A percentile compares a stretch with the other conserved stretches of the same genome.
These are phyloP conservation scores for Xestia sexstrigata DNA, from an alignment of 2,888 invertebrate species.

Conservation along the genomic window DNA sequence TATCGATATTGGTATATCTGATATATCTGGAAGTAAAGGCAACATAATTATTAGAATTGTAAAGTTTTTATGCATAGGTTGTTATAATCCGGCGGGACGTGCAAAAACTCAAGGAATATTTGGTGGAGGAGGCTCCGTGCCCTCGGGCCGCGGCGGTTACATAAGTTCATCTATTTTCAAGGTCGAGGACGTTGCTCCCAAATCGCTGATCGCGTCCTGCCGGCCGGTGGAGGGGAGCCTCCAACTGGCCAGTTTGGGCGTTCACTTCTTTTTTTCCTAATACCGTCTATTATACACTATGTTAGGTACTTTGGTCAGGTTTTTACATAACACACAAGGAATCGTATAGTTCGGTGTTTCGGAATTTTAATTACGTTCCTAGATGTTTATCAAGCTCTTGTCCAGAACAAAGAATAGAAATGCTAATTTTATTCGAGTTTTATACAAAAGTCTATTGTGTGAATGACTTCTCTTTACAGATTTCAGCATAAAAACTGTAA, in stretches of 20 bases:
- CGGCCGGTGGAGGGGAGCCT: conserved; percentile 79
- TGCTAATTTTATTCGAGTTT: conserved; percentile 60
- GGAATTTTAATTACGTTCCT: conserved; percentile 65
- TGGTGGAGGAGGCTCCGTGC: conserved; percentile 85
- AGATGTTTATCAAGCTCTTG: conserved; percentile 55
- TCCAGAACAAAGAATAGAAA: conserved; percentile 60
- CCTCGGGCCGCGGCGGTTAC: conserved; percentile 86
- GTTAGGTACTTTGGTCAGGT: conserved; percentile 62
- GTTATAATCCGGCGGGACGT: conserved; percentile 80
- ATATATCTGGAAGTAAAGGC: conserved; percentile 22
- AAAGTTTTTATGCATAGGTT: conserved; percentile 68
- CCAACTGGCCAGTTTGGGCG: conserved; percentile 84
- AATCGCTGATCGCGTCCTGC: conserved; percentile 89
- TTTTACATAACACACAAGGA: conserved; percentile 65
- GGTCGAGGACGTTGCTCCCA: conserved; percentile 90
- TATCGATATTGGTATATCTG: too few species aligned
- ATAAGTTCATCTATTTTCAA: conserved; percentile 90
- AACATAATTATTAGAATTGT: conserved; percentile 40
- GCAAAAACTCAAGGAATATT: conserved; percentile 88
- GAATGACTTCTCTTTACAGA: conserved; percentile 45
- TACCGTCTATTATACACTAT: conserved; percentile 71
- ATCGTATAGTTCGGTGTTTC: conserved; percentile 53
- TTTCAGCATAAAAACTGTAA: conserved; percentile 60
- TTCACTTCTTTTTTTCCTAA: conserved; percentile 84
- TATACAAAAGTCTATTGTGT: conserved; percentile 57